A percentile compares a stretch with the other conserved stretches of the same genome.
Evolutionary conservation across 2,888 invertebrate species (phyloP).

Genomic region (Gortyna flavago): DNA sequence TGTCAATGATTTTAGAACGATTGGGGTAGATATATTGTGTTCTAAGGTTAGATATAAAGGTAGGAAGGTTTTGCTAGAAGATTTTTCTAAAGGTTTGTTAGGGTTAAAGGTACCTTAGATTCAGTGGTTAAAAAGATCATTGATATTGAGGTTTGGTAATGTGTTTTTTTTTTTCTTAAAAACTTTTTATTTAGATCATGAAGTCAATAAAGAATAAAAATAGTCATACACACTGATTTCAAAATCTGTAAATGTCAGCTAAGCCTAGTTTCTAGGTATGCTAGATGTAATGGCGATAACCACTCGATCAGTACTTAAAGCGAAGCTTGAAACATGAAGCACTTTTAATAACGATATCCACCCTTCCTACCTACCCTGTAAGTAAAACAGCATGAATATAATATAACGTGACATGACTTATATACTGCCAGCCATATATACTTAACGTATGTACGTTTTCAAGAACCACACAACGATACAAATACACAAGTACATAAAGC

Average conservation of each 20-base stretch:
- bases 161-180: not conserved
- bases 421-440: slow-evolving; percentile 46
- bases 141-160: not conserved
- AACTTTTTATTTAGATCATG: fast-evolving
- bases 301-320: not conserved
- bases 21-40: not conserved
- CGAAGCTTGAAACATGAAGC: slow-evolving; percentile 6
- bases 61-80: no score
- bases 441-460: slow-evolving; percentile 40
- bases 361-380: slow-evolving; percentile 36
- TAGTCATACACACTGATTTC: not conserved
- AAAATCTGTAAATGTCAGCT: not conserved
- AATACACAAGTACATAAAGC: slow-evolving; percentile 56
- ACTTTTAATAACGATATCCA: slow-evolving; percentile 15
- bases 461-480: slow-evolving; percentile 54
- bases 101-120: not conserved
- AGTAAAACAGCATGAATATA: slow-evolving; percentile 46
- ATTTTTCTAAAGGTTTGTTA: not conserved
- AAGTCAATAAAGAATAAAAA: not conserved
- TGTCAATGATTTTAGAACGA: slow-evolving; percentile 9
- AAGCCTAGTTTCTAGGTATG: not conserved
- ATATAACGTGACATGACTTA: slow-evolving; percentile 44
- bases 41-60: not conserved
- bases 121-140: slow-evolving; percentile 9
- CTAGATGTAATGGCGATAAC: not conserved